Percentiles rank a stretch among this genome's conserved stretches.
phyloP scores from a whole-genome alignment of 2,797 vertebrate species.

The Thamnophis elegans region DNA sequence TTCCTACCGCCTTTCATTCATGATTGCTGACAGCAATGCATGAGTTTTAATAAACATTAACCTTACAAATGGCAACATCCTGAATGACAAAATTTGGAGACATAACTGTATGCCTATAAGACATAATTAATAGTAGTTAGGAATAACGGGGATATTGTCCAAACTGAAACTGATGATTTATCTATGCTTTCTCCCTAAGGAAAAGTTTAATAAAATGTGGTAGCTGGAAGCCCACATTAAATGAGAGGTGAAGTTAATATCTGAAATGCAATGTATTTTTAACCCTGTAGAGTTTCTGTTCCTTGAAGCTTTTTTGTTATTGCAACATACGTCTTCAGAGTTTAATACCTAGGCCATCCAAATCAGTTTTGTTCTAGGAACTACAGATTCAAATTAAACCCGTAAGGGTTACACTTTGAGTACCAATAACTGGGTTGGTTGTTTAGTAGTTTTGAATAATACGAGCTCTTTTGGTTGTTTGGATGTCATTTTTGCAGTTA shows the following conservation, averaged over 20 bases:
- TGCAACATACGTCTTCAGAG: background rate
- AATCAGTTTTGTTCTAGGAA: conserved; percentile 27
- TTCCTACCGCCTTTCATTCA: background rate
- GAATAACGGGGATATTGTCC: background rate
- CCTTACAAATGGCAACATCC: background rate
- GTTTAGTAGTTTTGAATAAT: conserved; percentile 24
- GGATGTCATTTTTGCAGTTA: background rate
- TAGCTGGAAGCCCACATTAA: conserved; percentile 14
- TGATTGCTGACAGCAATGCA: background rate
- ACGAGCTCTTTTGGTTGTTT: conserved; percentile 4
- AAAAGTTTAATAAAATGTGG: conserved; percentile 9
- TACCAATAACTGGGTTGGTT: conserved; percentile 20
- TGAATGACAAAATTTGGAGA: background rate
- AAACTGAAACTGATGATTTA: background rate
- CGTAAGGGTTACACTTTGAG: background rate
- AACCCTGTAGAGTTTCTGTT: conserved; percentile 10
- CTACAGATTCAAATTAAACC: conserved; percentile 30
- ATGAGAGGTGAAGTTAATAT: conserved; percentile 34
- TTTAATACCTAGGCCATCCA: conserved; percentile 13
- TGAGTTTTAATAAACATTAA: background rate
- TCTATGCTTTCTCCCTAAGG: background rate
- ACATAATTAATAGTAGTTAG: background rate
- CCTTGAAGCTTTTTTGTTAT: conserved; percentile 23
- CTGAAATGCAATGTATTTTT: conserved; percentile 32
- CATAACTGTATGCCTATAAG: background rate